Evolutionary conservation across 2,113 vertebrate species (phyloP), one percentile per base, ranked within the genome.

Genomic region (Cinclus cinclus): DNA sequence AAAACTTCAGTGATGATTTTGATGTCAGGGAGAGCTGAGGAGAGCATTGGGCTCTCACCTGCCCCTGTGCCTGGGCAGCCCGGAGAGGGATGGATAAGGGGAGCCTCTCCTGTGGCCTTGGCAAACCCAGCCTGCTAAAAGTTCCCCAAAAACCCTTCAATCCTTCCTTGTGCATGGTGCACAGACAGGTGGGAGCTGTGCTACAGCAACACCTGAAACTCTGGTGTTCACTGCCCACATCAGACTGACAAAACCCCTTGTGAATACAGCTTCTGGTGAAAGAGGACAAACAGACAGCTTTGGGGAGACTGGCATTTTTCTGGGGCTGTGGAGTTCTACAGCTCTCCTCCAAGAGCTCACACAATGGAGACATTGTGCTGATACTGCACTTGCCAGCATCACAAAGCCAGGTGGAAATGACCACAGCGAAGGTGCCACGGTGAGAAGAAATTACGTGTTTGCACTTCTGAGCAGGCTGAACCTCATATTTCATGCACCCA

Each of bases 1-100:
- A 69, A 77, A 83, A 69, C 42, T 44, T 55, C 42, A 14, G 20
- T 11, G 31, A 28, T 42, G 27, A 15, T 85, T 93, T 31, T 56
- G 52, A 42, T 13, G 8, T 10, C 22, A 77, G 55, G n/a, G 62
- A 23, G 24, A 6, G 16, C 5, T 60, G 65, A 68, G 65, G 37
- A 64, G 23, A 44, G 17, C 18, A 8, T 2, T 27, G 58, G 73
- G 21, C 11, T 70, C 23, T 50, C 59, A 23, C 21, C 35, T 2
- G 0, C 1, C 21, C 30, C 23, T 23, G 8, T 13, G 14, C 21
- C 28, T 3, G 1, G 20, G 28, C 41, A 89, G 25, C 33, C 35
- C 25, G 0, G 0, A 41, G 9, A 5, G 12, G 9, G 28, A 24
- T 1, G 3, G 22, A 25, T 1, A 2, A 83, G 23, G 9, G 12